A percentile compares a stretch with the other conserved stretches of the same genome.
Conservation (phyloP, 2,113 vertebrate species). For the Ellobius talpinus region DNA sequence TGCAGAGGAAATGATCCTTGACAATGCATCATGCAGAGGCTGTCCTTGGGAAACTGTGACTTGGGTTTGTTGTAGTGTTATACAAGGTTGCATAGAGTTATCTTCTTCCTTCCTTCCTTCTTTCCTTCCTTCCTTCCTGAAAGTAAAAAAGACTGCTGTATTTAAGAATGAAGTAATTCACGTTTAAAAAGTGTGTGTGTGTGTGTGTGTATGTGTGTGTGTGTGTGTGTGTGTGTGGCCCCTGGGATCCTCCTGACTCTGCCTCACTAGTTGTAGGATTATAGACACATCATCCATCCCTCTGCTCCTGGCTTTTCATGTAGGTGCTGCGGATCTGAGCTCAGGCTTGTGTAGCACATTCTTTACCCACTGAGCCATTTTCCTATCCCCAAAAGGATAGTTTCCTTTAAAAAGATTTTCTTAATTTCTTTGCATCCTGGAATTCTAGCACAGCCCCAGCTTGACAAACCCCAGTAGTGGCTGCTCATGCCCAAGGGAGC, state of each 20-base stretch:
- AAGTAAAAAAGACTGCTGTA: not conserved
- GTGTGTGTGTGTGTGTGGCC: too few relatives aligned
- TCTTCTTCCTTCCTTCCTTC: not conserved
- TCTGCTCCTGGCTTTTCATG: too few relatives aligned
- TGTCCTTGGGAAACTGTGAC: not conserved
- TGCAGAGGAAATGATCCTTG: not conserved
- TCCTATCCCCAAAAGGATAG: not conserved
- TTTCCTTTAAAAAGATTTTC: not conserved
- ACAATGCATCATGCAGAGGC: not conserved
- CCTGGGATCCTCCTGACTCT: not conserved
- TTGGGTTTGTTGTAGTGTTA: not conserved
- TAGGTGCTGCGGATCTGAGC: not conserved
- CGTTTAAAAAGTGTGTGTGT: not conserved
- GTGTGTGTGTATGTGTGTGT: not conserved
- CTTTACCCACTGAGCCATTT: not conserved
- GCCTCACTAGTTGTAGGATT: not conserved
- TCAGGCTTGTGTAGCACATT: not conserved
- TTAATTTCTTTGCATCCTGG: not conserved
- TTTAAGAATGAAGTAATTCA: conserved; percentile 23
- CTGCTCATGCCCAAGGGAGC: not conserved
- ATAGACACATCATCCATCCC: not conserved
- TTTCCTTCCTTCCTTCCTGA: not conserved
- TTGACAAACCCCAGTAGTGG: not conserved
- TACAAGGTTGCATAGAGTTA: not conserved
- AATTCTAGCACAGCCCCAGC: not conserved